These are phyloP conservation scores for Leptodactylus fuscus DNA, from an alignment of 2,113 vertebrate species.

Conservation along the genomic window DNA sequence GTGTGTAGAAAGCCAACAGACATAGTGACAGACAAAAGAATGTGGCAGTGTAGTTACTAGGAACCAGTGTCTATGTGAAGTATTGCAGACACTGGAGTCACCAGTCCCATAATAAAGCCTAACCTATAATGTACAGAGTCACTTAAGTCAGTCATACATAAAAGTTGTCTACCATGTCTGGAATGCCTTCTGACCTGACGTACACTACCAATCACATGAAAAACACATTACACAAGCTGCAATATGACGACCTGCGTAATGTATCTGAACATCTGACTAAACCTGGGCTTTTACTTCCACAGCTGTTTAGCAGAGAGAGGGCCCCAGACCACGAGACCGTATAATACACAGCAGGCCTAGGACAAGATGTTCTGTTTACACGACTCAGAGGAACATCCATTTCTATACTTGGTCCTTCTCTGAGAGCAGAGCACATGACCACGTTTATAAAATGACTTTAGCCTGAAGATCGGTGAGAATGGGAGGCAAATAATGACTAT, in stretches of 20 bases:
- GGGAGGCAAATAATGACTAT: not conserved
- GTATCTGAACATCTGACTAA: constrained; percentile 11
- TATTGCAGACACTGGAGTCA: too few species aligned
- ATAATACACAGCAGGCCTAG: not conserved
- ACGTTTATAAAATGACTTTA: too few species aligned
- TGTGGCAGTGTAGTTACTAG: too few species aligned
- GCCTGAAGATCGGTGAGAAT: not conserved
- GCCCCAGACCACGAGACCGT: not conserved
- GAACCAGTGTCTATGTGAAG: too few species aligned
- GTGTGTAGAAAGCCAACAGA: too few species aligned
- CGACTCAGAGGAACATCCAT: not conserved
- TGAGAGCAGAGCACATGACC: not conserved
- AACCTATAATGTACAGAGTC: not conserved
- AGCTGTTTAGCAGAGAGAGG: not conserved
- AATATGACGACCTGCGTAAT: not conserved
- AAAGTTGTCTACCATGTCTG: not conserved
- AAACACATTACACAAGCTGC: constrained; percentile 11
- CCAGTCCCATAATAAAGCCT: too few species aligned
- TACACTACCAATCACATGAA: too few species aligned
- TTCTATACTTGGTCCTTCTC: not conserved
- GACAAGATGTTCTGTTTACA: constrained; percentile 35
- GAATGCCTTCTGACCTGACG: not conserved
- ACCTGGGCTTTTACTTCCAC: constrained; percentile 1
- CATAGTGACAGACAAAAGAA: too few species aligned
- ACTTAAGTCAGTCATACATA: not conserved